Conservation (phyloP, 2,797 vertebrate genomes). For the Megaceryle alcyon region DNA sequence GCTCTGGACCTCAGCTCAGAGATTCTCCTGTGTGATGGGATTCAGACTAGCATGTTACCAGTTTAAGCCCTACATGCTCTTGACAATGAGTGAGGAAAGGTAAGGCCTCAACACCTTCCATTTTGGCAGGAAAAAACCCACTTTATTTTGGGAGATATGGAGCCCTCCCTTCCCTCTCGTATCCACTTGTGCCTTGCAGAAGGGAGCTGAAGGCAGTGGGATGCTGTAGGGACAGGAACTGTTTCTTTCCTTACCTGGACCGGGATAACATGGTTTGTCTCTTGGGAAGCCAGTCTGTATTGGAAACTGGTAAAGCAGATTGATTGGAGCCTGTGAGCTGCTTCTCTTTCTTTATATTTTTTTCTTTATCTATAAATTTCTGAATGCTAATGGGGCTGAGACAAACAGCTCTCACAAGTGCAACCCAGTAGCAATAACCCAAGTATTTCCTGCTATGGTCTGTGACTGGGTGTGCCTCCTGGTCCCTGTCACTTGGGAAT, state of each 20-base stretch:
- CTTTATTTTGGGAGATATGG: background rate
- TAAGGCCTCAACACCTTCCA: background rate
- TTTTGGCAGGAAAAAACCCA: background rate
- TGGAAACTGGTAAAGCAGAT: background rate
- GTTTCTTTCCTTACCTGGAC: background rate
- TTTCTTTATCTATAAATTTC: background rate
- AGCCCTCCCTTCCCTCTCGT: background rate
- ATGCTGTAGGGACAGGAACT: background rate
- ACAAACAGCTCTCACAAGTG: background rate
- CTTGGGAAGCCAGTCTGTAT: background rate
- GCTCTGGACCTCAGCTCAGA: background rate
- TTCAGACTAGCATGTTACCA: background rate
- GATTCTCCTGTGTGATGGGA: background rate
- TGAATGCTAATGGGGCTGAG: background rate
- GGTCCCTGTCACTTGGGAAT: background rate
- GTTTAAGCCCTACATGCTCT: accelerated
- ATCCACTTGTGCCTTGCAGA: background rate
- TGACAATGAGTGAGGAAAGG: background rate
- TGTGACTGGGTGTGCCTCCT: background rate
- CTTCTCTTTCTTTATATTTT: background rate
- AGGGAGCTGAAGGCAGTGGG: background rate
- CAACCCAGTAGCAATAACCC: background rate
- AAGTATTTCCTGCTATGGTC: background rate
- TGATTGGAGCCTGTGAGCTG: background rate
- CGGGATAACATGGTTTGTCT: background rate